Evolutionary conservation across 2,888 invertebrate species (phyloP), one percentile per base, ranked within the genome.

Genomic region (Brassicogethes aeneus): DNA sequence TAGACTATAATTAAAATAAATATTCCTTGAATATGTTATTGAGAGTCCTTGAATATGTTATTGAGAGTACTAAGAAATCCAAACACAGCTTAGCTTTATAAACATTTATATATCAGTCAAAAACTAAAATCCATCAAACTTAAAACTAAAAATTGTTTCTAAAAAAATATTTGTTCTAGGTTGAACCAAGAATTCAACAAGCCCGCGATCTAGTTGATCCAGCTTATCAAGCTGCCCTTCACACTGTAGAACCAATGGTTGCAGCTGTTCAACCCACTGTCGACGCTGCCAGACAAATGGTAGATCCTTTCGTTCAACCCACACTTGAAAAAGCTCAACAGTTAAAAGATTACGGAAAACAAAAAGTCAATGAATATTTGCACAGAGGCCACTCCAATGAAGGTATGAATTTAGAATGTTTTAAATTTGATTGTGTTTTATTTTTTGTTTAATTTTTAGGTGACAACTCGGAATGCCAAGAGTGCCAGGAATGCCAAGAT

Each of bases 361-460:
- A 62, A 33, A 60, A 59, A 44, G 56, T 63, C 15, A 63, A 60
- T 17, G 60, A 60, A 44, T 55, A 54, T 15, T 48, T 62, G 29
- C 53, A 57, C 36, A 40, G 30, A 14, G 46, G 39, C 3, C 51
- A 52, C 10, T 23, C 23, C 5, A 39, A 48, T 3, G 42, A 45
- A 16, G 42, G 40, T 39, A 30, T 14, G 7, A 7, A 10, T 0
- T 2, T 15, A 30, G 17, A 2, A n/a, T n/a, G n/a, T n/a, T n/a
- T n/a, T n/a, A n/a, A 30, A 8, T 23, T 14, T 37, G 16, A 17
- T 3, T 16, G 36, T 39, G 2, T 3, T 16, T 36, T 39, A 3
- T 42, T 40, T 31, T 41, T n/a, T n/a, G n/a, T 32, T 32, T 5
- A 32, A 10, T 32, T 32, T 10, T 14, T 32, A 13, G 14, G 15